Evolutionary conservation across 2,113 vertebrate species (phyloP).

Genomic region (Serilophus lunatus): DNA sequence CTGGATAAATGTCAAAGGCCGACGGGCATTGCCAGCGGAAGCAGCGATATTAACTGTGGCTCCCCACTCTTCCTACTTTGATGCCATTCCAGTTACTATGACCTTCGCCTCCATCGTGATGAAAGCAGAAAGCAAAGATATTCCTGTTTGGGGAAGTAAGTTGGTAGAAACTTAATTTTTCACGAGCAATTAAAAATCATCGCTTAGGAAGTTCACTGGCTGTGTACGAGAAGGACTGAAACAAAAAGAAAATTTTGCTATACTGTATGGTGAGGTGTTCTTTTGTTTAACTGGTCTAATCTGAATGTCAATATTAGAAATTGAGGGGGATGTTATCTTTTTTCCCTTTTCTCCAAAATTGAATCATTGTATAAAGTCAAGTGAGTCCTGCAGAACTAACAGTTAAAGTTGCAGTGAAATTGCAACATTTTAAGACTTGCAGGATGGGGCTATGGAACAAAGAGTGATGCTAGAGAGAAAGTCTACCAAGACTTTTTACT

Average conservation of each 20-base stretch:
- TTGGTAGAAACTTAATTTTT: slow-evolving; percentile 34
- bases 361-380: background rate
- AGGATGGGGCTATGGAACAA: background rate
- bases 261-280: background rate
- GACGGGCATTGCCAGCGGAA: slow-evolving; percentile 77
- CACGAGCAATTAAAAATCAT: background rate
- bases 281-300: background rate
- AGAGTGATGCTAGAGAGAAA: background rate
- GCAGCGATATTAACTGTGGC: slow-evolving; percentile 89
- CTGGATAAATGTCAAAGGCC: slow-evolving; percentile 88
- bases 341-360: background rate
- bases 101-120: slow-evolving; percentile 93
- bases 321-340: fast-evolving
- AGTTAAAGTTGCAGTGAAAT: background rate
- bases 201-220: background rate
- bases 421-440: background rate
- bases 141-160: slow-evolving; percentile 98
- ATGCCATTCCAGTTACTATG: slow-evolving; percentile 94
- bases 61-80: slow-evolving; percentile 95
- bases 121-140: slow-evolving; percentile 91
- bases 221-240: background rate
- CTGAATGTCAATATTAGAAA: background rate
- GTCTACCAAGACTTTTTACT: background rate
- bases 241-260: background rate
- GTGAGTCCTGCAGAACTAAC: background rate